Percentiles rank a stretch among this genome's conserved stretches.
Conservation (phyloP, 2,888 invertebrate genomes). For the Nomada goodeniana region DNA sequence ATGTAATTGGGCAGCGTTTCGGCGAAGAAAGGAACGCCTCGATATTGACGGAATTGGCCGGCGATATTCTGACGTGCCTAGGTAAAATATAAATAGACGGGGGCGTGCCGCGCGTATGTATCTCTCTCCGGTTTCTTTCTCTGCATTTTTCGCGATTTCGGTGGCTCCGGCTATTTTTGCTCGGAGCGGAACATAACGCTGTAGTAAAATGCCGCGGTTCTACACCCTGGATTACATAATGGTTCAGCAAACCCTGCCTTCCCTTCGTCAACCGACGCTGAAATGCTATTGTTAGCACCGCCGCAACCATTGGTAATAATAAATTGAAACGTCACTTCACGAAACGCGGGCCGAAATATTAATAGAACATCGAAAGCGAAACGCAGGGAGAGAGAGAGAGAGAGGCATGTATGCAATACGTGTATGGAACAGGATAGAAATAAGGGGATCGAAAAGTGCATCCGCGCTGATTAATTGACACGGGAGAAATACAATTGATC, state of each 20-base stretch:
- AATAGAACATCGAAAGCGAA: slow-evolving; percentile 73
- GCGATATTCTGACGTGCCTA: neutral
- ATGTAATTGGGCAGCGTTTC: no score
- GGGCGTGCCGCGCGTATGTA: neutral
- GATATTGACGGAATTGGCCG: neutral
- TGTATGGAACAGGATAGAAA: slow-evolving; percentile 42
- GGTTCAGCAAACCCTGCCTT: slow-evolving; percentile 81
- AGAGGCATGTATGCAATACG: slow-evolving; percentile 44
- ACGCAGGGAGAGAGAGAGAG: slow-evolving; percentile 8
- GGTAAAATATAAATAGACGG: neutral
- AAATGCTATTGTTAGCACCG: slow-evolving; percentile 78
- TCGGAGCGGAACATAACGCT: slow-evolving; percentile 40
- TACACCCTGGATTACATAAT: slow-evolving; percentile 73
- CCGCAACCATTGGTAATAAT: slow-evolving; percentile 78
- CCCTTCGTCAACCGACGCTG: slow-evolving; percentile 65
- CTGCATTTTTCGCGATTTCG: slow-evolving; percentile 29
- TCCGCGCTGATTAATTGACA: no score
- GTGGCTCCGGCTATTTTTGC: slow-evolving; percentile 50
- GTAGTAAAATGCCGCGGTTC: slow-evolving; percentile 40
- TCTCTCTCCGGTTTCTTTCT: slow-evolving; percentile 1
- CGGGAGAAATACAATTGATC: neutral
- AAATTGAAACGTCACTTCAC: slow-evolving; percentile 80
- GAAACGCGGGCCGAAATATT: slow-evolving; percentile 82
- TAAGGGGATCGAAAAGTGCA: slow-evolving; percentile 13
- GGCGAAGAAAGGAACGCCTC: no score